Percentiles rank a stretch among this genome's conserved stretches.
Conservation (phyloP, 2,888 invertebrate genomes). For the Philereme vetulata region DNA sequence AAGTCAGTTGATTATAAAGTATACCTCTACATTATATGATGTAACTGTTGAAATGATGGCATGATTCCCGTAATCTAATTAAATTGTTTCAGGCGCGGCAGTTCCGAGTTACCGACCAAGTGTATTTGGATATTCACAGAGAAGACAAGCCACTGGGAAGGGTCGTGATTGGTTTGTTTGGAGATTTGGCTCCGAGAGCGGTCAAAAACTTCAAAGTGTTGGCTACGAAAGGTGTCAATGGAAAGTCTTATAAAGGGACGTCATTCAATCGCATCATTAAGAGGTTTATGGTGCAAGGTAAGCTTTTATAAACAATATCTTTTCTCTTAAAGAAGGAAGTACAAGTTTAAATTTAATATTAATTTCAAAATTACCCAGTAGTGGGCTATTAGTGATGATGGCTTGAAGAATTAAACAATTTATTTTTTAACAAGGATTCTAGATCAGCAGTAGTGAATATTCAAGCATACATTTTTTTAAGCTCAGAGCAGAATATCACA, state of each 20-base stretch:
- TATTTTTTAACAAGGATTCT: too few relatives aligned
- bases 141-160: slow-evolving; percentile 89
- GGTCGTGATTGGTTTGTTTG: slow-evolving; percentile 95
- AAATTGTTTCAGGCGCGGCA: slow-evolving; percentile 78
- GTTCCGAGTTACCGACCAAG: slow-evolving; percentile 90
- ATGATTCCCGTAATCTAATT: slow-evolving; percentile 20
- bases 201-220: slow-evolving; percentile 94
- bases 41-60: background rate
- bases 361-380: too few relatives aligned
- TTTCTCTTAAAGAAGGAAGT: too few relatives aligned
- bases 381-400: too few relatives aligned
- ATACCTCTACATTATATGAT: slow-evolving; percentile 1
- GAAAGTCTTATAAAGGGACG: slow-evolving; percentile 90
- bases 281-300: slow-evolving; percentile 96
- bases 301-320: slow-evolving; percentile 20
- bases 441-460: too few relatives aligned
- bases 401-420: too few relatives aligned
- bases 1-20: too few relatives aligned
- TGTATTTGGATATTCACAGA: slow-evolving; percentile 91
- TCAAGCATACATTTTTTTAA: too few relatives aligned
- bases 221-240: slow-evolving; percentile 89
- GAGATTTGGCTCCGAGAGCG: slow-evolving; percentile 92
- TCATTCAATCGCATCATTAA: slow-evolving; percentile 93
- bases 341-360: too few relatives aligned
- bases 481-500: too few relatives aligned